Base-by-base conservation (phyloP, 2,888 invertebrate species). In the Ectropis crepuscularia region DNA sequence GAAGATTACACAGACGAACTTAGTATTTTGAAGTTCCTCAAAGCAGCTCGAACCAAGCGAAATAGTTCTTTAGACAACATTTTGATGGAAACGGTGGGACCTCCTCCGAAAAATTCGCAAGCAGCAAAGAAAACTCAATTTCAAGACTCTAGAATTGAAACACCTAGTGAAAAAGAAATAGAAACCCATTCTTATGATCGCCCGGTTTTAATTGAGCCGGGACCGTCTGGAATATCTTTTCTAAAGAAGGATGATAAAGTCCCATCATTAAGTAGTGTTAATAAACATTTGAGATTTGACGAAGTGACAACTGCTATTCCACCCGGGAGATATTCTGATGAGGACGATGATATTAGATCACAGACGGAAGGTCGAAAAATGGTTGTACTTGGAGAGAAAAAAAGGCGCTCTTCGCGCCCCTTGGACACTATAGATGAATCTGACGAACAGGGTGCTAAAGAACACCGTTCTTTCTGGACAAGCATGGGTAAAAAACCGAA, bases 221-320 rank as follows among this genome's bases (percentile, higher is more conserved):
- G 68, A 28, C 59, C 65, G 0, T 62, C 69, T n/a, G 58, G 41
- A 42, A 47, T 28, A 9, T 53, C 16, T 55, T 0, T 12, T 5
- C 54, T 48, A 39, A 5, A 42, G 46, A 53, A 50, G 7, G 11
- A 7, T 38, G 61, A 55, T 11, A 49, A 54, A 6, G 12, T 48
- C 16, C 9, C 43, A 2, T 11, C 57, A 9, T 53, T 61, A 6
- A 67, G 53, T 28, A 53, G 50, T 8, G 49, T 61, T 41, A 63
- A 47, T 51, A 88, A 85, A 62, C 82, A 77, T 46, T 76, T 90
- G 42, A 80, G 88, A 65, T 91, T 91, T 73, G 80, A 86, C 16
- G 85, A 87, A 61, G 74, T 70, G n/a, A 65, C 79, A 6, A 76
- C 73, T 5, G 77, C 74, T 12, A 86, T 86, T 63, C 78, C 81